Percentiles rank a stretch among this genome's conserved stretches.
These are phyloP conservation scores for Tretioscincus oriximinensis DNA, from an alignment of 2,113 vertebrate species.

Conservation along the genomic window DNA sequence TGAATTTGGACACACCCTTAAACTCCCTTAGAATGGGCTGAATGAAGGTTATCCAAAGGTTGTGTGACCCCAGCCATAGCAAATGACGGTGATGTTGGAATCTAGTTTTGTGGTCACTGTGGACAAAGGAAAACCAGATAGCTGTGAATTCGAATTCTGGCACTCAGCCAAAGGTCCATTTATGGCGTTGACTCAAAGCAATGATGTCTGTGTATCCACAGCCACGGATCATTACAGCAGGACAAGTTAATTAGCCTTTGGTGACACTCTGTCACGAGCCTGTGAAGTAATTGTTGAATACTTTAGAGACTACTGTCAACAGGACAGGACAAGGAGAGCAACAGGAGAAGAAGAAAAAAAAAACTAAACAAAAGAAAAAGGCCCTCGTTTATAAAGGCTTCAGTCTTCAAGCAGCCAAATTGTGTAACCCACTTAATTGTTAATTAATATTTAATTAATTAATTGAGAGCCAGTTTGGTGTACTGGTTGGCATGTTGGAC, in stretches of 20 bases:
- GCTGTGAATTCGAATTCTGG: slow-evolving; percentile 44
- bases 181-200: slow-evolving; percentile 42
- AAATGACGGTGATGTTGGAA: background rate
- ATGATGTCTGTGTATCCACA: slow-evolving; percentile 31
- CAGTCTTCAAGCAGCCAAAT: slow-evolving; percentile 34
- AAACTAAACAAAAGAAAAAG: no score
- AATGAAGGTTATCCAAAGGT: no score
- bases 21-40: no score
- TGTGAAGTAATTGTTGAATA: slow-evolving; percentile 55
- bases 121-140: background rate
- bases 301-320: slow-evolving; percentile 43
- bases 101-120: background rate
- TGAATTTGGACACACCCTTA: no score
- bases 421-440: no score
- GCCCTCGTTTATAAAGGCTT: slow-evolving; percentile 26
- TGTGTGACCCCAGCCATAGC: no score
- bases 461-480: no score
- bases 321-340: slow-evolving; percentile 24
- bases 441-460: no score
- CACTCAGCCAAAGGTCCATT: background rate
- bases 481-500: no score
- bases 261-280: slow-evolving; percentile 10
- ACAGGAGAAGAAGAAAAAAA: slow-evolving; percentile 30
- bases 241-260: slow-evolving; percentile 63
- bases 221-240: slow-evolving; percentile 42